Evolutionary conservation across 2,113 vertebrate species (phyloP).

Genomic region (Podarcis raffonei): DNA sequence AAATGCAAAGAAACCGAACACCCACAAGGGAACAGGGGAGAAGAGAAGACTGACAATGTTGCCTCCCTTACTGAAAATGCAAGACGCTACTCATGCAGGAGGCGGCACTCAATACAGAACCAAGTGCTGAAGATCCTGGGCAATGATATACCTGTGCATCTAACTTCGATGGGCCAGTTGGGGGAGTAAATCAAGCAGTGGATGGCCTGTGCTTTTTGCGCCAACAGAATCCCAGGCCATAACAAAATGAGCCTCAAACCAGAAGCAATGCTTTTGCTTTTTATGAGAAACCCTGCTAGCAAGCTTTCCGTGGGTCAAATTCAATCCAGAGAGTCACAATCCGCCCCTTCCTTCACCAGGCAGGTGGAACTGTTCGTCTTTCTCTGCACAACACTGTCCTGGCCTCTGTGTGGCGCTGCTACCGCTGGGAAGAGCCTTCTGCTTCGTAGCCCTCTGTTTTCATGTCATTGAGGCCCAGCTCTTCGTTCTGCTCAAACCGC

Average conservation of each 20-base stretch:
- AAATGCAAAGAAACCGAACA: background rate
- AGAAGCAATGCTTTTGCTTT: background rate
- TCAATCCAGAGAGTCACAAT: background rate
- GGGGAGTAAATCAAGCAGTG: background rate
- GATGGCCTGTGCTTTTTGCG: background rate
- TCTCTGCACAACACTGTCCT: accelerated
- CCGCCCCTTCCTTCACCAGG: too few relatives aligned
- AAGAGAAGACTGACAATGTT: background rate
- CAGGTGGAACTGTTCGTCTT: too few relatives aligned
- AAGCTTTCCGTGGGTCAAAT: background rate
- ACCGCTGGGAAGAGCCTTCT: constrained; percentile 22
- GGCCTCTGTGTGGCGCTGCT: constrained; percentile 23
- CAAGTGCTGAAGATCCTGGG: background rate
- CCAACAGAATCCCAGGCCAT: background rate
- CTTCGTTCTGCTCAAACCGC: constrained; percentile 90
- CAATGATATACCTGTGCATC: too few relatives aligned
- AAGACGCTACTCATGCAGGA: background rate
- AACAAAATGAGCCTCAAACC: background rate
- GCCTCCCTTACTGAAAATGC: background rate
- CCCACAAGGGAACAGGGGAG: background rate
- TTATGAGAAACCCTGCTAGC: background rate
- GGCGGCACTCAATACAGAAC: background rate
- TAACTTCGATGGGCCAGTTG: too few relatives aligned
- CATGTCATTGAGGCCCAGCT: constrained; percentile 95
- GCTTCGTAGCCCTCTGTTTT: constrained; percentile 85